Evolutionary conservation across 2,888 invertebrate genomes (phyloP), one percentile per base, ranked within the genome.

Genomic region (Drosophila sordidula): DNA sequence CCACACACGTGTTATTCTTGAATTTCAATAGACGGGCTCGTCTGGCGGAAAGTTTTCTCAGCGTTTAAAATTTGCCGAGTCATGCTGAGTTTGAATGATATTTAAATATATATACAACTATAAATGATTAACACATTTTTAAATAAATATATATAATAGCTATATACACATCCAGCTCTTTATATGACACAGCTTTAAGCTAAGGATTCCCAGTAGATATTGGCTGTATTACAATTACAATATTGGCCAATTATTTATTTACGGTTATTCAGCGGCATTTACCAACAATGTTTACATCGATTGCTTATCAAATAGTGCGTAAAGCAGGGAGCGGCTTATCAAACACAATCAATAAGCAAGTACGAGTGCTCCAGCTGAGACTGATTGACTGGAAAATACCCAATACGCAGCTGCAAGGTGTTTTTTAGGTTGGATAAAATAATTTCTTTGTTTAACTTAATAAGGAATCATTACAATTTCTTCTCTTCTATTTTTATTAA

Each of bases 241-340:
- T 44, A 34, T 34, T 14, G 34, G 44, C 14, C 22, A 42, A 54
- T 41, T 22, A 54, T 34, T 32, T 54, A 42, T 54, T 54, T 38
- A 6, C 3, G 41, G 39, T 52, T 41, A 29, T 29, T 29, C 5
- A 29, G 5, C 26, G 5, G 26, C 6, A 6, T 29, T 29, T 12
- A 12, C 34, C 12, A 54, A 14, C 32, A 11, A 22, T 22, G 42
- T 54, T 29, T 16, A n/a, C 36, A 18, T 47, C 56, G 34, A 62
- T 29, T 49, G 76, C 54, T 68, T 55, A 71, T 76, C 77, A 58
- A 38, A 41, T 67, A 36, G 14, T 67, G 38, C 50, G 18, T 9
- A 50, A 42, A 26, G 44, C 32, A 12, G 56, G 46, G 22, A 14
- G 32, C 9, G 44, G 44, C 41, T 36, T 39, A 39, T 67, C 38